These are phyloP conservation scores for Parochlus steinenii DNA, from an alignment of 2,888 invertebrate species.

Conservation along the genomic window DNA sequence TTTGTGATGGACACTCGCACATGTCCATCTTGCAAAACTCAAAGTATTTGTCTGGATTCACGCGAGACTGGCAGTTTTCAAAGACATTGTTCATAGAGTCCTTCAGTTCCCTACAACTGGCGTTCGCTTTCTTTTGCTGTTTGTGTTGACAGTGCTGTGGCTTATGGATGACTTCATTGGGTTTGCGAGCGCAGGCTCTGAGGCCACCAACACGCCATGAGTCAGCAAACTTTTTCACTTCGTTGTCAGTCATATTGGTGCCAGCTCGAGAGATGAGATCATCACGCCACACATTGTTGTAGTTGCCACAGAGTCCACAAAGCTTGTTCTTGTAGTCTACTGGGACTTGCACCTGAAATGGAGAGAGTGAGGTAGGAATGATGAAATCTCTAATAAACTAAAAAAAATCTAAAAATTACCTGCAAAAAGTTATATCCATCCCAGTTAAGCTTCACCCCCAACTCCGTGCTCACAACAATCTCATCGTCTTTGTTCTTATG, in stretches of 20 bases:
- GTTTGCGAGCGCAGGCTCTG: conserved; percentile 45
- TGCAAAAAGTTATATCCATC: conserved; percentile 87
- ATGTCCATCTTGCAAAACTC: conserved; percentile 76
- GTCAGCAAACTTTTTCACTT: conserved; percentile 55
- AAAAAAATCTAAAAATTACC: too few species aligned
- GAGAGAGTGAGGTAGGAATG: too few species aligned
- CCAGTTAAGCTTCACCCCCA: conserved; percentile 78
- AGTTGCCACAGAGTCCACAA: conserved; percentile 91
- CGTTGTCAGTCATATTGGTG: conserved; percentile 41
- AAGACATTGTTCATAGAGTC: conserved; percentile 39
- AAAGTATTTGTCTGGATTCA: conserved; percentile 68
- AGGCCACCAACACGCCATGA: conserved; percentile 84
- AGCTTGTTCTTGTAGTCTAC: conserved; percentile 54
- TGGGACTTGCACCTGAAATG: conserved; percentile 62
- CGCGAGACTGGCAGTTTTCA: conserved; percentile 57
- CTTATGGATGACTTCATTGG: conserved; percentile 29
- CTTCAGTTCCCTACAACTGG: conserved; percentile 36
- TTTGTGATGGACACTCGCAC: conserved; percentile 66
- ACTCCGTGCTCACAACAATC: conserved; percentile 45
- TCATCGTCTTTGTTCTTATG: conserved; percentile 44
- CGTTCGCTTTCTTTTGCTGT: conserved; percentile 30
- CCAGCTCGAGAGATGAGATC: conserved; percentile 62
- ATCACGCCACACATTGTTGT: conserved; percentile 71
- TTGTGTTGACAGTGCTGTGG: conserved; percentile 35
- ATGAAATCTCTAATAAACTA: too few species aligned